Evolutionary conservation across 2,113 vertebrate species (phyloP), one percentile per base, ranked within the genome.

Genomic region (Cheilinus undulatus): DNA sequence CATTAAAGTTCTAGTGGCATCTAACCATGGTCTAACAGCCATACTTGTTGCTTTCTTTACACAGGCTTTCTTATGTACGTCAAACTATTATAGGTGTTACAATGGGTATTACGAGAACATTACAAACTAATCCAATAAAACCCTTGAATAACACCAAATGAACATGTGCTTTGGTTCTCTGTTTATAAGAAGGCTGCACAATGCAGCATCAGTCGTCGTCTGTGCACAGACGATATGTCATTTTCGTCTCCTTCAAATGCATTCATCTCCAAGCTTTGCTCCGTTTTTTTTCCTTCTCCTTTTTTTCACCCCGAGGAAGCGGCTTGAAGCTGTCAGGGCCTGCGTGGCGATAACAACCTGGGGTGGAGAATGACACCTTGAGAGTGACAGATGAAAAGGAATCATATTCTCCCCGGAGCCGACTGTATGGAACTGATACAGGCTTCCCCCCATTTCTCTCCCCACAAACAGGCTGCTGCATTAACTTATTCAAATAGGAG

Each of bases 401-500:
- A 88, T 88, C 91, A 93, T 93, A 94, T 95, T 94, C 93, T 95
- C 94, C 86, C 82, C 76, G 76, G 93, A 93, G 93, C 95, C 92
- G 91, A 94, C 95, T 96, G 94, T 93, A 89, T 91, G 93, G 91
- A 93, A 94, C 94, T 95, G 95, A 96, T 93, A 96, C 90, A 94
- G 93, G 81, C 91, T 91, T 89, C 87, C 75, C 66, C 91, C 83
- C 80, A 86, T 93, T 89, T 76, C 83, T 78, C 59, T 68, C 56
- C 83, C 84, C 74, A 86, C 94, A 94, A 96, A 95, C 93, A 95
- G 69, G 78, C 67, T 86, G 91, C 89, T 79, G 77, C 86, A 96
- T 96, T 96, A 95, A 96, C 95, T 95, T 96, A 96, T 96, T 97
- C 92, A 96, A 96, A 96, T 94, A 85, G 58, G 80, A 93, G 95